Evolutionary conservation across 2,113 vertebrate species (phyloP).

Genomic region (Dromaius novaehollandiae): DNA sequence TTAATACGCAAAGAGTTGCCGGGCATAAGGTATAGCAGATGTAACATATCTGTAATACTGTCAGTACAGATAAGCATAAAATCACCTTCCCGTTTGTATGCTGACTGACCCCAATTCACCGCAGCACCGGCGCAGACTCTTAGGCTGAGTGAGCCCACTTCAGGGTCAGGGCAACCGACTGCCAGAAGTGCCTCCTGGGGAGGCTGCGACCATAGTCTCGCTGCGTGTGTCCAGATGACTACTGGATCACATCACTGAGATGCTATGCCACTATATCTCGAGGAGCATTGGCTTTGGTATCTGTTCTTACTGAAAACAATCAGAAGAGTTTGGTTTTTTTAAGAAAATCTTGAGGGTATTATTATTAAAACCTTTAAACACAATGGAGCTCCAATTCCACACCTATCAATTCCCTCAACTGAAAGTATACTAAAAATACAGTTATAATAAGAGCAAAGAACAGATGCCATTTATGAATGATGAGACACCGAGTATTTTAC

Average conservation of each 20-base stretch:
- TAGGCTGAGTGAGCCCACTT: not conserved
- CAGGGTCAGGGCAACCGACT: too few species aligned
- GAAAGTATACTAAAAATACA: not conserved
- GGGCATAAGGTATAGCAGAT: not conserved
- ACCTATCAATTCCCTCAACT: not conserved
- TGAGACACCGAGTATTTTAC: not conserved
- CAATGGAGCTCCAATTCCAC: not conserved
- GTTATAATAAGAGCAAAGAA: not conserved
- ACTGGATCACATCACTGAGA: not conserved
- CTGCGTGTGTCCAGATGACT: not conserved
- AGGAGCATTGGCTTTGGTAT: not conserved
- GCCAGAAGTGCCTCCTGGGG: not conserved
- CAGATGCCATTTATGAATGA: not conserved
- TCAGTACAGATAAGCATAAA: not conserved
- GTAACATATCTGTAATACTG: accelerated
- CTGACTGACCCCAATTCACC: accelerated
- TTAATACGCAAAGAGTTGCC: accelerated
- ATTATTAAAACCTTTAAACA: not conserved
- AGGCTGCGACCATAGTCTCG: too few species aligned
- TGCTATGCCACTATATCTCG: not conserved
- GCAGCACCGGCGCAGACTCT: not conserved
- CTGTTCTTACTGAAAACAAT: not conserved
- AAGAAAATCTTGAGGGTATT: not conserved
- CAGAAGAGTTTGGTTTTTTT: too few species aligned
- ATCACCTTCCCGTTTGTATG: accelerated